A percentile compares a stretch with the other conserved stretches of the same genome.
Evolutionary conservation across 2,888 invertebrate species (phyloP).

Genomic region (Cremastinae sp.): DNA sequence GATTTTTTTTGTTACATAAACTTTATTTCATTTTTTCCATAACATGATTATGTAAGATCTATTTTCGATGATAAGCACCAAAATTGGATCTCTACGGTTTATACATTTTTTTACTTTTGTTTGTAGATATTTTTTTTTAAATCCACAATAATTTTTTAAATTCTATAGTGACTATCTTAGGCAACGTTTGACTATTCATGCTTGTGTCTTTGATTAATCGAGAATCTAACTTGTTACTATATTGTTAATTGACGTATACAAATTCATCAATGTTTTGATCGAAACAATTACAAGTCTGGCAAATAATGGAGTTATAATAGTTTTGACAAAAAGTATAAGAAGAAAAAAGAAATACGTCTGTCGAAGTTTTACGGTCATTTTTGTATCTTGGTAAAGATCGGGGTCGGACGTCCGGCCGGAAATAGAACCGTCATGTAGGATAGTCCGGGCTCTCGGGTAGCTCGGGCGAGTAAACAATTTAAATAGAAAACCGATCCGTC

Average conservation of each 20-base stretch:
- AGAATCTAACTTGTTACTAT: too few species aligned
- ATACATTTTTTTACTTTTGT: conserved; percentile 8
- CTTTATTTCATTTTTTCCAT: conserved; percentile 6
- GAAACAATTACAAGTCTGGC: too few species aligned
- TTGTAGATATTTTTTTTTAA: too few species aligned
- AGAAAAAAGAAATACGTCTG: neutral
- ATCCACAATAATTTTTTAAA: too few species aligned
- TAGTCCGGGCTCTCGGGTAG: conserved; percentile 14
- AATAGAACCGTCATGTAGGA: conserved; percentile 52
- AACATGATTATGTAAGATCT: conserved; percentile 15
- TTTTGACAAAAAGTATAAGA: neutral
- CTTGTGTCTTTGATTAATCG: too few species aligned
- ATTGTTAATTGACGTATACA: too few species aligned
- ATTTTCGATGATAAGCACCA: conserved; percentile 10
- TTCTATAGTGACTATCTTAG: too few species aligned
- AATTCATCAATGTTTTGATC: too few species aligned
- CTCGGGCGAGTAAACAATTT: conserved; percentile 43
- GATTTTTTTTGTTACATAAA: neutral
- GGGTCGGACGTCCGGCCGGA: conserved; percentile 60
- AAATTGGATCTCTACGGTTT: conserved; percentile 3
- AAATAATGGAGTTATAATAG: neutral
- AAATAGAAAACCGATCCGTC: conserved; percentile 46
- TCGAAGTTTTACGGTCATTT: conserved; percentile 26
- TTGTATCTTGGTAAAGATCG: conserved; percentile 45
- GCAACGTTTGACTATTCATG: too few species aligned